Conservation (phyloP, 2,888 invertebrate species). For the Trichopoda pennipes region DNA sequence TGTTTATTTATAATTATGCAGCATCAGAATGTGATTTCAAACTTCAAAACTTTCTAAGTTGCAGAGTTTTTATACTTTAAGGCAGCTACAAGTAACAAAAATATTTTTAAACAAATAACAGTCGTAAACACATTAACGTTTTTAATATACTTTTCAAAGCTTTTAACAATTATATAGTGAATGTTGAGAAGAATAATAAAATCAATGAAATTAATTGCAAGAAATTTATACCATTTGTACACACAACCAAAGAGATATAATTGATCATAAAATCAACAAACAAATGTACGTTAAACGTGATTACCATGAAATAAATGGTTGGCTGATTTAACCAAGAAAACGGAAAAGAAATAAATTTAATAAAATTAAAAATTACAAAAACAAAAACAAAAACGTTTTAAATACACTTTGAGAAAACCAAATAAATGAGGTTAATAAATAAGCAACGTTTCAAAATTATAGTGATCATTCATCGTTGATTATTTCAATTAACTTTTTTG, state of each 20-base stretch:
- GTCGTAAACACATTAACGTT: neutral
- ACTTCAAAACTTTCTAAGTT: too few species aligned
- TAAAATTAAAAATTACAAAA: constrained; percentile 19
- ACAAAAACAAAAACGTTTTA: constrained; percentile 13
- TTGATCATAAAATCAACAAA: constrained; percentile 64
- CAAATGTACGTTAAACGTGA: constrained; percentile 66
- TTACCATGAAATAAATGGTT: constrained; percentile 67
- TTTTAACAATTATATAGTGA: constrained; percentile 18
- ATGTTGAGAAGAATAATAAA: constrained; percentile 47
- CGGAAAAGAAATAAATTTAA: constrained; percentile 24
- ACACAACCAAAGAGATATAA: constrained; percentile 7
- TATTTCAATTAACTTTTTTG: constrained; percentile 45
- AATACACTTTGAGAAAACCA: constrained; percentile 35
- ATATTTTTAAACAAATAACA: neutral
- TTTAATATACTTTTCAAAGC: constrained; percentile 21
- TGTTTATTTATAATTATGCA: too few species aligned
- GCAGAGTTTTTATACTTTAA: too few species aligned
- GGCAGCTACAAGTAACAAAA: too few species aligned
- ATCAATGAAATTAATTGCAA: constrained; percentile 61
- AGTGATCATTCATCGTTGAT: constrained; percentile 21
- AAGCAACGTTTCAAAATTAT: constrained; percentile 36
- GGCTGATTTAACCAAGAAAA: constrained; percentile 51
- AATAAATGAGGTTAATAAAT: constrained; percentile 63
- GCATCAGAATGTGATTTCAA: too few species aligned
- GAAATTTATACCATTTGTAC: constrained; percentile 48